Conservation (phyloP, 2,888 invertebrate genomes). For the Beris morrisii region DNA sequence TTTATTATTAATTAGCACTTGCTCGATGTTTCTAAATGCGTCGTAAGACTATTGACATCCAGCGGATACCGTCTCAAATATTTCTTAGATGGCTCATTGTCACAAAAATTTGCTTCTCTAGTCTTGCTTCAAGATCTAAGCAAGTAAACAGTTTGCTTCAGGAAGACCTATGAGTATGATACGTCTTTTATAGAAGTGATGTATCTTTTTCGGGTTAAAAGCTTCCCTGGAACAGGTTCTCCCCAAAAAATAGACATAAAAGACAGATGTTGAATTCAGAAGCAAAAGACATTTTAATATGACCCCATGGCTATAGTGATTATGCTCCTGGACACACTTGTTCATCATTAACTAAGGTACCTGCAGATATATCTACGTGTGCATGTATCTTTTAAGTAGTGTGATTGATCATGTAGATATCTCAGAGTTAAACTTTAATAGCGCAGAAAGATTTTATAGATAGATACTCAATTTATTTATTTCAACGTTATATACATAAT, state of each 20-base stretch:
- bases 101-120: conserved; percentile 23
- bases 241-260: conserved; percentile 12
- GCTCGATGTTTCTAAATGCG: background rate
- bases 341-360: no score
- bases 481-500: conserved; percentile 2
- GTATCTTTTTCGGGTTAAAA: background rate
- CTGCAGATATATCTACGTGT: no score
- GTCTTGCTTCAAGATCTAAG: background rate
- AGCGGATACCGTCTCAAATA: conserved; percentile 13
- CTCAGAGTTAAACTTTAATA: conserved; percentile 10
- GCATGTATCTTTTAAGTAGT: background rate
- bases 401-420: conserved; percentile 21
- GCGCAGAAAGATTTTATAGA: conserved; percentile 6
- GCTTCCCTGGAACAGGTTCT: conserved; percentile 10
- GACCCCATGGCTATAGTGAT: conserved; percentile 18
- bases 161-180: background rate
- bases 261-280: conserved; percentile 32
- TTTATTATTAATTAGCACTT: conserved; percentile 29
- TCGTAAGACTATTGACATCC: conserved; percentile 26
- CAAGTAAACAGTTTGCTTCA: background rate
- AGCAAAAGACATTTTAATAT: conserved; percentile 32
- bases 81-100: conserved; percentile 24
- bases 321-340: conserved; percentile 26
- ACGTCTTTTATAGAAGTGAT: background rate
- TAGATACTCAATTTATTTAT: conserved; percentile 24